Percentiles rank a stretch among this genome's conserved stretches.
These are phyloP conservation scores for Latrodectus geometricus DNA, from an alignment of 1,140 invertebrate species.

Conservation along the genomic window DNA sequence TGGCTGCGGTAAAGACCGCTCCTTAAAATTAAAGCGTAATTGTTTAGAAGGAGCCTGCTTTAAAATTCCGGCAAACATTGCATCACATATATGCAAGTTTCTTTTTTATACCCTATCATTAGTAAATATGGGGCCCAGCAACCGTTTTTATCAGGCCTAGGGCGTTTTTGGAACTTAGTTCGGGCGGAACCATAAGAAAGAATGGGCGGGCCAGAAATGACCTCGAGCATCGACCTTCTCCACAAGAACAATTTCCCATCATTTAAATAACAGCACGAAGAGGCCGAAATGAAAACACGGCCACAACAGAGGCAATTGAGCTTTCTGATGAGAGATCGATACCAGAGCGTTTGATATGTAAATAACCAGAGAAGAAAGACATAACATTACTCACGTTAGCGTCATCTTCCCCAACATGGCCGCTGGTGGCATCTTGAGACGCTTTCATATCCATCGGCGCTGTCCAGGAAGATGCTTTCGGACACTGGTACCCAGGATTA, in stretches of 20 bases:
- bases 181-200: constrained; percentile 49
- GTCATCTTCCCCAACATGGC: constrained; percentile 39
- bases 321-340: constrained; percentile 27
- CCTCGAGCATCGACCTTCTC: constrained; percentile 30
- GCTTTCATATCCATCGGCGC: neutral
- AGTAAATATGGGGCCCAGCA: constrained; percentile 36
- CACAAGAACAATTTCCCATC: constrained; percentile 8
- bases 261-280: constrained; percentile 33
- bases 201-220: constrained; percentile 32
- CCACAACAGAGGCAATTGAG: constrained; percentile 1
- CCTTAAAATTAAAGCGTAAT: too few relatives aligned
- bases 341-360: constrained; percentile 18
- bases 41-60: too few relatives aligned
- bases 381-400: constrained; percentile 52
- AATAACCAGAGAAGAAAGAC: constrained; percentile 21
- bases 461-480: neutral
- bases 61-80: neutral
- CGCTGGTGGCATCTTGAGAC: neutral
- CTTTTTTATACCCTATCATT: constrained; percentile 29
- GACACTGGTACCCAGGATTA: neutral
- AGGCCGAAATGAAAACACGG: neutral
- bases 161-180: constrained; percentile 48
- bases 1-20: too few relatives aligned
- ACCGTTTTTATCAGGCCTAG: constrained; percentile 38
- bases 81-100: neutral